Base-by-base conservation (phyloP, 2,797 vertebrate species). In the Lateolabrax maculatus region DNA sequence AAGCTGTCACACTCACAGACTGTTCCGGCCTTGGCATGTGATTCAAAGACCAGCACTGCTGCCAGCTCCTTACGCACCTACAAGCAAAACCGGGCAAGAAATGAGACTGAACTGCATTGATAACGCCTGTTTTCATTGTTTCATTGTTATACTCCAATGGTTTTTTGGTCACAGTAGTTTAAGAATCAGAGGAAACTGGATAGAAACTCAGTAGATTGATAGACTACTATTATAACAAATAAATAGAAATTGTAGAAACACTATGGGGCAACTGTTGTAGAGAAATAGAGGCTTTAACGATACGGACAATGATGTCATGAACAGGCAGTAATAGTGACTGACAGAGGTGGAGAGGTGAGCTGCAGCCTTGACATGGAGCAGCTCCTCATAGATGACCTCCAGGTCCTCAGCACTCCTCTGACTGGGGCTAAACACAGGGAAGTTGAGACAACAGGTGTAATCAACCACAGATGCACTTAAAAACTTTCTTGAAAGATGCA, bases 31-130 rank as follows among this genome's bases (percentile, higher is more conserved):
- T 97, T 97, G 87, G 94, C 90, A 64, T 98, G 97, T 0, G 98
- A 97, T 90, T 99, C 98, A 44, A 99, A 99, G 84, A 98, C 94
- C 92, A 99, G 90, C 84, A 99, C 97, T 0, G 97, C 94, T 0
- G 98, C 97, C 91, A 99, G 90, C 87, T 99, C 98, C 88, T 97
- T 95, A 75, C 98, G 97, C 74, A 99, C 98, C 98, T 99, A 88
- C 53, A 68, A 63, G 58, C 61, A 43, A 13, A 84, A 60, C 49
- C 67, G 29, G 36, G 43, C 7, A 53, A 75, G n/a, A 85, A 66
- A 57, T 41, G 27, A 80, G 36, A 58, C 16, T 36, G 21, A 36
- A 11, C 21, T 43, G 8, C 49, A 68, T 21, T 53, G 31, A 67
- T 55, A 68, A 61, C 41, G 31, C 25, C 23, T 49, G 41, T 39